Evolutionary conservation across 1,140 invertebrate genomes (phyloP).

Genomic region (Papilio dardanus): DNA sequence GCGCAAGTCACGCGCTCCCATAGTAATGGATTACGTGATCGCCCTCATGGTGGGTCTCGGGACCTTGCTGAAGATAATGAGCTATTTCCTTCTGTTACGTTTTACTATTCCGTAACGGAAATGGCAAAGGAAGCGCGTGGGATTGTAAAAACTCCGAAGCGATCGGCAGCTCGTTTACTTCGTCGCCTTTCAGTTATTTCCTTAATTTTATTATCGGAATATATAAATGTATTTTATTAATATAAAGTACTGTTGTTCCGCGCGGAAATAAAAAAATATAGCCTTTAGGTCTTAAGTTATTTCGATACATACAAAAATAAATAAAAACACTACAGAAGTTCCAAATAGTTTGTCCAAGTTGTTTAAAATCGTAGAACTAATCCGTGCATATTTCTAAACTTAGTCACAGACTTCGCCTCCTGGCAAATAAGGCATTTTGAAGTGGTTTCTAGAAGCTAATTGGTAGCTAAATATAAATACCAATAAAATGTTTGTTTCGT

Average conservation of each 20-base stretch:
- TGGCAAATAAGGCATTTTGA: not conserved
- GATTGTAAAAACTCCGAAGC: slow-evolving; percentile 23
- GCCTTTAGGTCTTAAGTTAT: too few relatives aligned
- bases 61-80: slow-evolving; percentile 25
- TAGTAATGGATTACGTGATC: slow-evolving; percentile 56
- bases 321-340: not conserved
- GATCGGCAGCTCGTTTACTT: not conserved
- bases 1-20: slow-evolving; percentile 45
- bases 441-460: slow-evolving; percentile 15
- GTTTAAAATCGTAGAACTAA: not conserved
- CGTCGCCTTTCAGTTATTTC: not conserved
- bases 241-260: too few relatives aligned
- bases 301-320: too few relatives aligned
- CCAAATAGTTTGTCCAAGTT: not conserved
- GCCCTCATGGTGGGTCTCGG: not conserved
- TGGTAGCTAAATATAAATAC: slow-evolving; percentile 16
- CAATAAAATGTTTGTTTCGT: not conserved
- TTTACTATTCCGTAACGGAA: slow-evolving; percentile 22
- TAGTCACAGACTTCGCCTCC: not conserved
- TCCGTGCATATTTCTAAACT: not conserved
- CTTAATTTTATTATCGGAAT: not conserved
- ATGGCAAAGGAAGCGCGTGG: slow-evolving; percentile 24
- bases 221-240: not conserved
- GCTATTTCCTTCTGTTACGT: slow-evolving; percentile 30
- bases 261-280: too few relatives aligned